Evolutionary conservation across 2,888 invertebrate species (phyloP), one percentile per base, ranked within the genome.

Genomic region (Leucozona laternaria): DNA sequence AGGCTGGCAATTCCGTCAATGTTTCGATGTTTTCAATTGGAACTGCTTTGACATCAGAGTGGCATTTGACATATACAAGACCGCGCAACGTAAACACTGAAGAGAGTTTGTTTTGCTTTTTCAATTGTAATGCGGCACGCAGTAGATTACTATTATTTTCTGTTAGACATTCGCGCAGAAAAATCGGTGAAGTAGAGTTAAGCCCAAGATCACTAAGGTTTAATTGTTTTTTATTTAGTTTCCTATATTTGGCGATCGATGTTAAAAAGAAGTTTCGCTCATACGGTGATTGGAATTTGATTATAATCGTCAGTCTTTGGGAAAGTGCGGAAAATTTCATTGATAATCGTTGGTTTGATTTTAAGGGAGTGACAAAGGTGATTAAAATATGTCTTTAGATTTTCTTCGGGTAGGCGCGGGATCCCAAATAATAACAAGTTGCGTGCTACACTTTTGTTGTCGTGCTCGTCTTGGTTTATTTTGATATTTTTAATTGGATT

Each of bases 361-460:
- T 53, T 40, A 5, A 68, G 11, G 5, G n/a, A 15, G 15, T 40
- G 37, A 40, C 53, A 68, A 1, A 68, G 2, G 22, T 31, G 37
- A 25, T 68, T 68, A 6, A 68, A 53, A 22, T 4, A 13, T 4
- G 43, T 13, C n/a, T 22, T 40, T 0, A 57, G 31, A 15, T 71
- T 71, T 57, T 70, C 70, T 4, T 55, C 55, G 11, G 70, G 70
- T 2, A 15, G 31, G 8, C 28, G 40, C 4, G 70, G 70, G 28
- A 70, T 55, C 0, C 55, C 40, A 43, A 55, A 55, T 10, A 70
- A 13, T 13, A 70, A n/a, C n/a, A 55, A 40, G 15, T 55, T 43
- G 28, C 25, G 6, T 11, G 55, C 55, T 28, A 57, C 17, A 6
- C 15, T 25, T 50, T 70, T 70, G 15, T 55, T 68, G 20, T 66